Evolutionary conservation across 2,797 vertebrate genomes (phyloP), one percentile per base, ranked within the genome.

Genomic region (Danio tinwini): DNA sequence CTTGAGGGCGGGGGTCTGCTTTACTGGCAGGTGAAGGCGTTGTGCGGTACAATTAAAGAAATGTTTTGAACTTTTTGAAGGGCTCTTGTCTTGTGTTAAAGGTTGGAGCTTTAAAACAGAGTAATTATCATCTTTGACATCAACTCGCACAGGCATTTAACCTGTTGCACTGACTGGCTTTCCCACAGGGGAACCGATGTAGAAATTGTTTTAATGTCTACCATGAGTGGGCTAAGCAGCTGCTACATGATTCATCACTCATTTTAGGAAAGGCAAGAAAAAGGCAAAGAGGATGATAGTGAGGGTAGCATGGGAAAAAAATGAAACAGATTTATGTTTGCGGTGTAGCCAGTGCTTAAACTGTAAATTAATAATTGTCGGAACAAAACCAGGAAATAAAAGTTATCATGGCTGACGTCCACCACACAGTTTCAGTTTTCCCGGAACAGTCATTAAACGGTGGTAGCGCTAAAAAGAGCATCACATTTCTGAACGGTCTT

Each of bases 111-210:
- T 55, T 84, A 86, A 65, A 86, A 76, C 65, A 40, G 68, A 88
- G 78, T 83, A 87, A 86, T 86, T 88, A 79, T 81, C 67, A 76
- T 87, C 81, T 87, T 65, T 83, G 81, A 83, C 68, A 82, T 76
- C 76, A 75, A 82, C 45, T 68, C 52, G 59, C 76, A 80, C 78
- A 64, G 81, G 63, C 74, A 65, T 82, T 85, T 81, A 85, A 80
- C 81, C 62, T 84, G 80, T 85, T 86, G 42, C 80, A 80, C 65
- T 62, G 74, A 85, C 82, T 82, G 55, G 44, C 78, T 53, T 81
- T 77, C 81, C 47, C 76, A 69, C 16, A 69, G 58, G 76, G 53
- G 67, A 65, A 55, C 53, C 12, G 19, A n/a, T 76, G 78, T 47
- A 74, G 62, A 49, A 61, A 63, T 50, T 83, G 52, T 80, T 74